Percentiles rank a stretch among this genome's conserved stretches.
Evolutionary conservation across 2,888 invertebrate species (phyloP).

Genomic region (Protodeltote pygarga): DNA sequence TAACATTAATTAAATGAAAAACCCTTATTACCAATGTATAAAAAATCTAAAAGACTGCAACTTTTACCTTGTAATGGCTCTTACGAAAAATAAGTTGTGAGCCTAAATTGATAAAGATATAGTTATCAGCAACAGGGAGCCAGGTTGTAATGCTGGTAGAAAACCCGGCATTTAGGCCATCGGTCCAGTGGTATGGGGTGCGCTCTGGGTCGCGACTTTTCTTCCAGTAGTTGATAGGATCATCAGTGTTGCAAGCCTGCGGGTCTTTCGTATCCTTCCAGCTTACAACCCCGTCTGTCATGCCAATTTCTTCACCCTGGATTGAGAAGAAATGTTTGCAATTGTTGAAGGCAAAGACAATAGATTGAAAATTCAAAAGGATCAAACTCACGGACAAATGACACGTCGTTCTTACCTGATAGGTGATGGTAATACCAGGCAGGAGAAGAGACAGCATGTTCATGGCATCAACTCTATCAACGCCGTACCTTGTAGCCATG

Average conservation of each 20-base stretch:
- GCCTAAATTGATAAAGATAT: constrained; percentile 86
- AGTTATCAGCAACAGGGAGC: constrained; percentile 88
- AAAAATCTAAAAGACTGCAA: too few relatives aligned
- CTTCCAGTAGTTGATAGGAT: constrained; percentile 85
- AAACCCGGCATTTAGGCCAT: constrained; percentile 83
- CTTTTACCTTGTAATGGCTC: constrained; percentile 85
- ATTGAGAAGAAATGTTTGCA: background rate
- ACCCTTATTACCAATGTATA: too few relatives aligned
- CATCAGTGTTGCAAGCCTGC: constrained; percentile 88
- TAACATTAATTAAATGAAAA: too few relatives aligned
- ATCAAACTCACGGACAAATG: too few relatives aligned
- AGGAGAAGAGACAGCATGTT: constrained; percentile 93
- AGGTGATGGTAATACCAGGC: constrained; percentile 94
- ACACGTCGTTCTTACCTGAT: constrained; percentile 91
- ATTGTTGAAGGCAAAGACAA: background rate
- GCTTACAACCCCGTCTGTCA: constrained; percentile 89
- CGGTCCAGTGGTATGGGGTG: constrained; percentile 89
- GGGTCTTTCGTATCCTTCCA: constrained; percentile 90
- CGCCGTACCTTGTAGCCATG: constrained; percentile 88
- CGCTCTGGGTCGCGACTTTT: constrained; percentile 88
- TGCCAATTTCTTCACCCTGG: constrained; percentile 94
- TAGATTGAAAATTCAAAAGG: too few relatives aligned
- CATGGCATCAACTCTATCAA: constrained; percentile 90
- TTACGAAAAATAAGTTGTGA: constrained; percentile 68
- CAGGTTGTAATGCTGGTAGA: constrained; percentile 77